A percentile compares a stretch with the other conserved stretches of the same genome.
phyloP scores from a whole-genome alignment of 2,113 vertebrate species.

The Hemicordylus capensis region DNA sequence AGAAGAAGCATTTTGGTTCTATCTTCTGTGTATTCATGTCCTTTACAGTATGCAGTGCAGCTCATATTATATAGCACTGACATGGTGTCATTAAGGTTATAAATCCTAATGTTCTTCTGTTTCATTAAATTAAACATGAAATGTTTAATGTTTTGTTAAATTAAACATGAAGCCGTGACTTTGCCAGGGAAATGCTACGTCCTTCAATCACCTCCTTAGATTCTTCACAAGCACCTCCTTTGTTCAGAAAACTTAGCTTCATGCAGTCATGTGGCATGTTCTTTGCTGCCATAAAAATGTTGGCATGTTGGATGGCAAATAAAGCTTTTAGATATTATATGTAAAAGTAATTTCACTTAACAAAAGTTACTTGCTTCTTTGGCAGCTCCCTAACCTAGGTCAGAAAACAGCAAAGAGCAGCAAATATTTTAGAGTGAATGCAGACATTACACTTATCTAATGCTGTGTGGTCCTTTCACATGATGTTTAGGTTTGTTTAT shows the following conservation, averaged over 20 bases:
- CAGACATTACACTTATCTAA: too few relatives aligned
- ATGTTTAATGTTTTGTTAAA: conserved; percentile 78
- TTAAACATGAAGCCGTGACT: conserved; percentile 78
- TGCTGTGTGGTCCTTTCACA: too few relatives aligned
- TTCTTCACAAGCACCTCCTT: conserved; percentile 65
- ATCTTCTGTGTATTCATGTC: conserved; percentile 42
- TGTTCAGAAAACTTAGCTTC: conserved; percentile 37
- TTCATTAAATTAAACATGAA: conserved; percentile 81
- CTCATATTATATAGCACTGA: conserved; percentile 51
- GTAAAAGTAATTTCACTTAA: conserved; percentile 23
- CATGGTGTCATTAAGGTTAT: conserved; percentile 67
- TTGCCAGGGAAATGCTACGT: conserved; percentile 66
- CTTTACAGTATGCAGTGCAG: conserved; percentile 37
- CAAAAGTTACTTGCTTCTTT: neutral
- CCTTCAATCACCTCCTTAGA: conserved; percentile 63
- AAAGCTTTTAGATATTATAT: conserved; percentile 29
- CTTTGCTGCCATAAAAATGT: neutral
- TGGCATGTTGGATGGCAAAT: neutral
- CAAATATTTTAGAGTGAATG: conserved; percentile 21
- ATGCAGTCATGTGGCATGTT: conserved; percentile 25
- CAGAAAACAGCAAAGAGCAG: conserved; percentile 6
- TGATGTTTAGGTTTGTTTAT: too few relatives aligned
- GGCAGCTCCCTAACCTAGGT: conserved; percentile 1
- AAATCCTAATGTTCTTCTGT: conserved; percentile 71
- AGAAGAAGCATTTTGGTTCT: conserved; percentile 41